Conservation (phyloP, 2,888 invertebrate species). For the Cremastinae sp. region DNA sequence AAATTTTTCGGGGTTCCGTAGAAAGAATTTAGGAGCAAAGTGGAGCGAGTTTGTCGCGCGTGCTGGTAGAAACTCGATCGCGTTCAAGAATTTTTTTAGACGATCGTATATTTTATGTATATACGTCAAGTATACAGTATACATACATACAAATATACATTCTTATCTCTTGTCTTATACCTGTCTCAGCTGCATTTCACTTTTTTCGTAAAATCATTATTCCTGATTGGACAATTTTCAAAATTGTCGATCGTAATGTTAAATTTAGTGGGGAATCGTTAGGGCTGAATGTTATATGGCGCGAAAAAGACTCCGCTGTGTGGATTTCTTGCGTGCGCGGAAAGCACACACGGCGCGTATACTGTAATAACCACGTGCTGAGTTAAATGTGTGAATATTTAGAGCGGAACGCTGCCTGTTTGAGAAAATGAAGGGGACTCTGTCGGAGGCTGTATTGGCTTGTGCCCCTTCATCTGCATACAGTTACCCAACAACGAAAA, state of each 20-base stretch:
- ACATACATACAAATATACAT: too few relatives aligned
- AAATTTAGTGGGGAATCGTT: not conserved
- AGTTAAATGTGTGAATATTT: conserved; percentile 57
- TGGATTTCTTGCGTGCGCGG: not conserved
- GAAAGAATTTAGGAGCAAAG: not conserved
- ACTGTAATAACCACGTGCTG: conserved; percentile 22
- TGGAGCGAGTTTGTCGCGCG: not conserved
- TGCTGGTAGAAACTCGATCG: not conserved
- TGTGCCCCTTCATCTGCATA: conserved; percentile 16
- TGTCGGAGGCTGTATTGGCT: conserved; percentile 28
- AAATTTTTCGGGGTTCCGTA: not conserved
- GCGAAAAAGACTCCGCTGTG: too few relatives aligned
- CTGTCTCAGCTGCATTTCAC: not conserved
- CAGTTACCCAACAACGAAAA: conserved; percentile 36
- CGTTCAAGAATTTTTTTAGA: not conserved
- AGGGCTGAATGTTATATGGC: conserved; percentile 12
- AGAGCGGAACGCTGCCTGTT: conserved; percentile 61
- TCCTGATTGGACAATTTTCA: conserved; percentile 3
- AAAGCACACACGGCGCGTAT: conserved; percentile 10
- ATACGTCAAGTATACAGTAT: too few relatives aligned
- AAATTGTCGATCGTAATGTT: not conserved
- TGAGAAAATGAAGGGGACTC: conserved; percentile 59
- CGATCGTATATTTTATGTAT: not conserved
- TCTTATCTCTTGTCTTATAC: too few relatives aligned
- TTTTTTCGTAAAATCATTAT: too few relatives aligned